Conservation (phyloP, 2,113 vertebrate genomes). For the Xenopus tropicalis region DNA sequence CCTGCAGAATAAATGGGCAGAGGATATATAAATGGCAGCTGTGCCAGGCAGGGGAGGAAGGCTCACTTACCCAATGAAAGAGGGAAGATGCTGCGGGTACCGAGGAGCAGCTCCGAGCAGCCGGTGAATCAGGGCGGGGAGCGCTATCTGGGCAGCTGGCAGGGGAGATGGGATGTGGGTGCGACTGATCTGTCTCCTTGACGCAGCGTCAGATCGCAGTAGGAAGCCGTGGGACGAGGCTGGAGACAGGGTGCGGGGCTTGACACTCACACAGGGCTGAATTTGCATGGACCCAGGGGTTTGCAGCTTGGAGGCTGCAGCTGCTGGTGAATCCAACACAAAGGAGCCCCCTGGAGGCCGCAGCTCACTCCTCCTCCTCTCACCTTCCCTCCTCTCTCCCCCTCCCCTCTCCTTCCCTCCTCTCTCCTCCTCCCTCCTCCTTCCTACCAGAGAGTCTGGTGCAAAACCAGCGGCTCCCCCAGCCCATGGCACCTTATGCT, state of each 20-base stretch:
- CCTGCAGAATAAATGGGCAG: no score
- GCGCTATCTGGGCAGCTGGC: not conserved
- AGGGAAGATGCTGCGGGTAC: not conserved
- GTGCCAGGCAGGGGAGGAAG: not conserved
- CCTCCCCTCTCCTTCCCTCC: slow-evolving; percentile 3
- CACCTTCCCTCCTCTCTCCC: slow-evolving; percentile 6
- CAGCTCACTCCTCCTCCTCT: slow-evolving; percentile 35
- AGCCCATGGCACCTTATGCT: not conserved
- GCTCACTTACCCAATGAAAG: slow-evolving; percentile 18
- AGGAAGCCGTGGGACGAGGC: not conserved
- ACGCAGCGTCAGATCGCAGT: not conserved
- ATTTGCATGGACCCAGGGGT: slow-evolving; percentile 37
- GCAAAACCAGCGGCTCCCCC: not conserved
- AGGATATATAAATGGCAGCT: not conserved
- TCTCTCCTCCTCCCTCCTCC: not conserved
- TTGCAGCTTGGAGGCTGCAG: slow-evolving; percentile 37
- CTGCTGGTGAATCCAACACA: slow-evolving; percentile 41
- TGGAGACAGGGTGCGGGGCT: slow-evolving; percentile 22
- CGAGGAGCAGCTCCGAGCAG: not conserved
- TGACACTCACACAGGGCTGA: slow-evolving; percentile 23
- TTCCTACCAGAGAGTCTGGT: no score
- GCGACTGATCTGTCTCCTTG: not conserved
- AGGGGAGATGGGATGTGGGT: not conserved
- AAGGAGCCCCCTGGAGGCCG: slow-evolving; percentile 40
- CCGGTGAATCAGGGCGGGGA: not conserved